Base-by-base conservation (phyloP, 1,140 invertebrate species). In the Lordiphosa stackelbergi region DNA sequence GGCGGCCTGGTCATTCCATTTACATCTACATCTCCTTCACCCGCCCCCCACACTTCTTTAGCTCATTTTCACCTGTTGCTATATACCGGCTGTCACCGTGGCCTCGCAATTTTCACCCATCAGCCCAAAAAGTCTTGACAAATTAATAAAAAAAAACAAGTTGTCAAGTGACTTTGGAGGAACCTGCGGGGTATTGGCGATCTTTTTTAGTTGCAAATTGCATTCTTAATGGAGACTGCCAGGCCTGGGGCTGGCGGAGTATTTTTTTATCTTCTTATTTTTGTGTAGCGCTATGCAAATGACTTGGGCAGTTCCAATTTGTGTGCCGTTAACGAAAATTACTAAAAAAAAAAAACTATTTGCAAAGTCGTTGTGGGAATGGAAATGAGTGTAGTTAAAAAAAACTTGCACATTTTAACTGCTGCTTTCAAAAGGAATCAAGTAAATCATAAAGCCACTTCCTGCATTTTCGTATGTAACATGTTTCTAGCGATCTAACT, bases 101-200 rank as follows among this genome's bases (percentile, higher is more conserved):
- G 49, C 66, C 31, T 46, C 22, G 43, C 43, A 34, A 69, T 55
- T 69, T 69, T 69, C 66, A 66, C 66, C 56, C 62, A 66, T 69
- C 66, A 66, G 59, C 64, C 64, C 64, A 62, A 63, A 69, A 69
- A 69, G 42, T 66, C 68, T 70, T 70, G 68, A 70, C 68, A 70
- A 70, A 70, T 70, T 70, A 70, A 70, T 70, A 70, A 62, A 68
- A 62, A 68, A 60, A 70, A 66, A 65, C 64, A 42, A 34, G 31
- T 49, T 48, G 60, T 68, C 66, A 66, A 56, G 62, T 42, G 56
- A 38, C 36, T 16, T 41, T 41, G 36, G 37, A 22, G 47, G 57
- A 66, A 54, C 61, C 36, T 58, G 28, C 24, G 51, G 48, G 52
- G 31, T 46, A 41, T 47, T 54, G 24, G 64, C 53, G 46, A 51